Evolutionary conservation across 1,140 invertebrate genomes (phyloP), one percentile per base, ranked within the genome.

Genomic region (Nephotettix cincticeps): DNA sequence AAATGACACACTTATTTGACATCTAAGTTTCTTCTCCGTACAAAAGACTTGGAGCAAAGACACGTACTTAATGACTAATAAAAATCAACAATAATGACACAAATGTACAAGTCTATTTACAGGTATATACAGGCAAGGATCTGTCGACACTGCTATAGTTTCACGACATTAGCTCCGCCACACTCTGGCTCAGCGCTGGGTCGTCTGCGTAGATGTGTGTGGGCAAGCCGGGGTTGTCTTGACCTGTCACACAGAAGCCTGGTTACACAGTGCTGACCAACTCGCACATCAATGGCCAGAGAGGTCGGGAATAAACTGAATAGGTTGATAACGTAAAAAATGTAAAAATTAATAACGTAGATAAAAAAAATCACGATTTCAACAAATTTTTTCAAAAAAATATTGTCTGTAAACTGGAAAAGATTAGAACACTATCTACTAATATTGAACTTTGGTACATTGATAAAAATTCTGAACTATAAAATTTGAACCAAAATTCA

Each of bases 161-260:
- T n/a, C n/a, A 54, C 36, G 69, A 51, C 43, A 65, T 43, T 11
- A 70, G 58, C 36, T 70, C 69, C 36, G 69, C 56, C 54, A 70
- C 75, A 63, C 75, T 75, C n/a, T 69, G 36, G 45, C 68, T 75
- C 56, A 75, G 65, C 17, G 65, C 71, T 21, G 73, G 75, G 36
- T 76, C 75, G 70, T 76, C 75, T 13, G 75, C 75, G 36, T 73
- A 76, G 32, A 76, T 65, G 40, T 76, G 72, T 2, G 70, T 73
- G 13, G 75, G 73, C 11, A 66, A 58, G 25, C 51, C 71, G 21
- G 74, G 71, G 54, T 75, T 75, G 63, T 75, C 74, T 19, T 73
- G 45, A 13, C 72, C 74, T 75, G 32, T 4, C 14, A 6, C 4
- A 36, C 32, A n/a, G n/a, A n/a, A n/a, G n/a, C n/a, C n/a, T n/a